Evolutionary conservation across 1,140 invertebrate species (phyloP).

Genomic region (Ctenoplectra terminalis): DNA sequence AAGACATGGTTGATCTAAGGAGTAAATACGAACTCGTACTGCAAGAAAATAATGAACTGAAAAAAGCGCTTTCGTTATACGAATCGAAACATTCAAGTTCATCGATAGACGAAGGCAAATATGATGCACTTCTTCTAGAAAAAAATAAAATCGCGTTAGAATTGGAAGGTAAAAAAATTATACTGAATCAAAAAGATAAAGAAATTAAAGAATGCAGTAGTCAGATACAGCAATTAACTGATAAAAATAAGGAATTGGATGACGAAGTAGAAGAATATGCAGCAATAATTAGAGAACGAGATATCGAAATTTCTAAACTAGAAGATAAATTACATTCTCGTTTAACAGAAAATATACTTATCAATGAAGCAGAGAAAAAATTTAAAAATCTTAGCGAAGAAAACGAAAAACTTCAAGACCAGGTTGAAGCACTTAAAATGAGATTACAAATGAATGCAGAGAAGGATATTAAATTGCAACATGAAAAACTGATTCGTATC

Average conservation of each 20-base stretch:
- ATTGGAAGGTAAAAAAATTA: constrained; percentile 68
- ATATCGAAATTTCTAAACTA: constrained; percentile 41
- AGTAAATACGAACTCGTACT: constrained; percentile 49
- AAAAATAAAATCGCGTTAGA: constrained; percentile 70
- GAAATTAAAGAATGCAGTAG: constrained; percentile 43
- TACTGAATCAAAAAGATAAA: constrained; percentile 42
- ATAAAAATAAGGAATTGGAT: constrained; percentile 71
- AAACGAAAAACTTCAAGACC: not conserved
- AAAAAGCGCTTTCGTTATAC: constrained; percentile 37
- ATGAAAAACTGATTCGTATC: not conserved
- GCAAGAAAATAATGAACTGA: constrained; percentile 68
- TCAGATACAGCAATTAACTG: constrained; percentile 50
- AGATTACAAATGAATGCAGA: not conserved
- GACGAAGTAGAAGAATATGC: constrained; percentile 73
- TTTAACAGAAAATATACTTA: constrained; percentile 31
- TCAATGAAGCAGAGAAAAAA: constrained; percentile 52
- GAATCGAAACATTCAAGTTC: constrained; percentile 55
- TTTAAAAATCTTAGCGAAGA: constrained; percentile 49
- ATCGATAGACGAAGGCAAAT: constrained; percentile 53
- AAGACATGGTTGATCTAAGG: constrained; percentile 63
- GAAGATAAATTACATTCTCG: constrained; percentile 24
- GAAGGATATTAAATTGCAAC: not conserved
- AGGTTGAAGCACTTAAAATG: constrained; percentile 3
- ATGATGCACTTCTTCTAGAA: constrained; percentile 63
- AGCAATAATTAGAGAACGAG: constrained; percentile 49